Base-by-base conservation (phyloP, 2,888 invertebrate species). In the Epinotia demarniana region DNA sequence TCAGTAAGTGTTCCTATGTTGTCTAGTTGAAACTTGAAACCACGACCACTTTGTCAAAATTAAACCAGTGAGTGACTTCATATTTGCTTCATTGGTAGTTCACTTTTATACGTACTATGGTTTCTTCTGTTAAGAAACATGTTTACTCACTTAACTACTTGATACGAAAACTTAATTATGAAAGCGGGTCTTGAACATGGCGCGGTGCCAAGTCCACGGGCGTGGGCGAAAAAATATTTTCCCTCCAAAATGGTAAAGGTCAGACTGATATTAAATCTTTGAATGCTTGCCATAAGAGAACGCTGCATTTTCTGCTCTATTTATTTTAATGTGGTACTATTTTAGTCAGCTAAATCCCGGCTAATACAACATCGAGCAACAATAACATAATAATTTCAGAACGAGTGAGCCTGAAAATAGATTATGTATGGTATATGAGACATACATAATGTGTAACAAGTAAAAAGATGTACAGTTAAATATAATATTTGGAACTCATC, bases 211-310 rank as follows among this genome's bases (percentile, higher is more conserved):
- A 62, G 61, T 72, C 71, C 61, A 55, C 69, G 23, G 33, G 61
- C 75, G 75, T 72, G 75, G 75, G 75, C 66, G 75, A 75, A 75
- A 75, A 75, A 75, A 75, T 72, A 5, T 66, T 75, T 75, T 75
- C 71, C 71, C 66, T 60, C 67, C 75, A 75, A 75, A 75, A 75
- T 75, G 61, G 71, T 71, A 75, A 72, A 75, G 75, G 75, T 75
- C 75, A 75, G 71, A 27, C 49, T 57, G 75, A 75, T 75, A 75
- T 75, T 75, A 72, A 75, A 75, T 75, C 71, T 75, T 72, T 72
- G 75, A 75, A 71, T 62, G 67, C 61, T 72, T 75, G 71, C 71
- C 60, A 71, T 72, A 19, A 53, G 71, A 62, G 43, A 46, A 60
- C 27, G 23, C 53, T 62, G 66, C 71, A 62, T 60, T 73, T 68